phyloP scores from a whole-genome alignment of 2,113 vertebrate species.

The Electrona antarctica region DNA sequence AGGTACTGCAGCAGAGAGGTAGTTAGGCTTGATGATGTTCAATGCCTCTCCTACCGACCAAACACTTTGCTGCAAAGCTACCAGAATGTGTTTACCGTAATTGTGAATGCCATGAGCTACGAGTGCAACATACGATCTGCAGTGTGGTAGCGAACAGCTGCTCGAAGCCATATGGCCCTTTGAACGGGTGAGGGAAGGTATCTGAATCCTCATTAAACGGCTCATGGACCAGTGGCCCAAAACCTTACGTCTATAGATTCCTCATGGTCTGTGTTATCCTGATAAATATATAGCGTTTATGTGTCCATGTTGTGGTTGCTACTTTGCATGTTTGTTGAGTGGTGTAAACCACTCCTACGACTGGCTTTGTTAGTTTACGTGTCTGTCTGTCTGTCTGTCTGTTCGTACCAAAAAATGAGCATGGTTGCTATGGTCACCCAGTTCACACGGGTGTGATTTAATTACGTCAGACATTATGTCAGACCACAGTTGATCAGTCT shows the following conservation, averaged over 20 bases:
- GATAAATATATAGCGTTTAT: conserved; percentile 48
- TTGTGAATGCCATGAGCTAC: conserved; percentile 54
- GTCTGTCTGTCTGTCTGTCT: too few species aligned
- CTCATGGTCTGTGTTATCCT: conserved; percentile 56
- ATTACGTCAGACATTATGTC: too few species aligned
- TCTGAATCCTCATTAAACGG: conserved; percentile 65
- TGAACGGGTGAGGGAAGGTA: conserved; percentile 61
- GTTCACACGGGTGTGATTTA: too few species aligned
- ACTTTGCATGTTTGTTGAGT: conserved; percentile 11
- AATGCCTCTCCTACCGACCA: conserved; percentile 50
- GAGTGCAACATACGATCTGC: conserved; percentile 59
- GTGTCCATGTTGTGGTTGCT: conserved; percentile 42
- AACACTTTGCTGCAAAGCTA: conserved; percentile 47
- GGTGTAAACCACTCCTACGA: too few species aligned
- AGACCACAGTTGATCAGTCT: too few species aligned
- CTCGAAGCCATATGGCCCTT: conserved; percentile 72
- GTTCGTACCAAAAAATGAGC: too few species aligned
- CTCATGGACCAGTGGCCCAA: conserved; percentile 71
- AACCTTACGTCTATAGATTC: conserved; percentile 48
- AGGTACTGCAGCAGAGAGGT: conserved; percentile 1
- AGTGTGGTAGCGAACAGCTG: conserved; percentile 65
- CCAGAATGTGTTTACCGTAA: conserved; percentile 50
- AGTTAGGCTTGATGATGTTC: conserved; percentile 37
- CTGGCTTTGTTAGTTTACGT: too few species aligned
- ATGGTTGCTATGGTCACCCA: too few species aligned